These are phyloP conservation scores for Sphenodon punctatus DNA, from an alignment of 2,797 vertebrate genomes.

Conservation along the genomic window DNA sequence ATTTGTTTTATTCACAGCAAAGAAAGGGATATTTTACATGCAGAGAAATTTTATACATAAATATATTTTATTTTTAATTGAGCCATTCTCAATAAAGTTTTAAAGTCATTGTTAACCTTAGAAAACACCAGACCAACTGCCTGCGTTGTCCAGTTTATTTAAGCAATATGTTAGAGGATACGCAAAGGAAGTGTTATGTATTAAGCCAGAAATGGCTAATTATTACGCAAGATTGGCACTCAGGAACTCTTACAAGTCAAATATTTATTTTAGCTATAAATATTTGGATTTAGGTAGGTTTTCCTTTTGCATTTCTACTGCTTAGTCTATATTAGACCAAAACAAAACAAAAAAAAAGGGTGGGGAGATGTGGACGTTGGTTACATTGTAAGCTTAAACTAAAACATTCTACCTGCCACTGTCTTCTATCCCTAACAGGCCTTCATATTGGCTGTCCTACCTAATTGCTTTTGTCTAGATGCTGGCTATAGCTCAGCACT, in stretches of 20 bases:
- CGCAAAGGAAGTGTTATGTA: fast-evolving
- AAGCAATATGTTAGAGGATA: not conserved
- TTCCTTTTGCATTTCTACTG: not conserved
- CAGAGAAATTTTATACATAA: constrained; percentile 76
- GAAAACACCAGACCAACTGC: not conserved
- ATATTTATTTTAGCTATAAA: not conserved
- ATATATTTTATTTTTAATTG: constrained; percentile 79
- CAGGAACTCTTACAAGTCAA: not conserved
- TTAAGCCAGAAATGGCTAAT: not conserved
- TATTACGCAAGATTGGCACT: not conserved
- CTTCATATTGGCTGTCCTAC: not conserved
- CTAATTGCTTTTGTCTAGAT: not conserved
- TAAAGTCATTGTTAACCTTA: constrained; percentile 48
- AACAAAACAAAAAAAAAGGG: not conserved
- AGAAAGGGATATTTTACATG: constrained; percentile 71
- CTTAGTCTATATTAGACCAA: not conserved
- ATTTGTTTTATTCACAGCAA: constrained; percentile 47
- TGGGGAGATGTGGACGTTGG: not conserved
- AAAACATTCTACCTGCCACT: not conserved
- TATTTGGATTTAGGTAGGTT: not conserved
- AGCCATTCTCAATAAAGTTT: constrained; percentile 76
- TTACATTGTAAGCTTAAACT: not conserved
- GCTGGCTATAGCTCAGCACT: not conserved
- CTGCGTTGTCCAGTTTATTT: constrained; percentile 19
- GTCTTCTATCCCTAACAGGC: not conserved